Evolutionary conservation across 2,797 vertebrate species (phyloP).

Genomic region (Acrossocheilus wenchowensis): DNA sequence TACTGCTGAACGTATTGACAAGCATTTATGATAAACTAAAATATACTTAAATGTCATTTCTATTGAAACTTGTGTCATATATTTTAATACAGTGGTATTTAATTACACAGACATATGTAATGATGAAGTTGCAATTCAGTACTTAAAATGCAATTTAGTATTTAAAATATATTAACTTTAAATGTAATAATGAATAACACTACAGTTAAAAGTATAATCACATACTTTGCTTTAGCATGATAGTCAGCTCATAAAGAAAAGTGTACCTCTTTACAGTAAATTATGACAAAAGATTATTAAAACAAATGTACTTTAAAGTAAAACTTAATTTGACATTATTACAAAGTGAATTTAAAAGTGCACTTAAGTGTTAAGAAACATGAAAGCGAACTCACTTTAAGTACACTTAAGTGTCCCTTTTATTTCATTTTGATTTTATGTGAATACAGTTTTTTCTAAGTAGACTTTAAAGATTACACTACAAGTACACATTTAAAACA

Average conservation of each 20-base stretch:
- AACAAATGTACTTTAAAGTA: background rate
- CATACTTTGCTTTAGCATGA: background rate
- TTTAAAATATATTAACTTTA: background rate
- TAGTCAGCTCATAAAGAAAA: background rate
- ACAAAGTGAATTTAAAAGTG: background rate
- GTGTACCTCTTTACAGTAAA: background rate
- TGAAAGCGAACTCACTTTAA: no score
- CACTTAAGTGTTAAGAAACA: background rate
- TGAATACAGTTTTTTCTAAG: background rate
- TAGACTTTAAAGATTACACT: background rate
- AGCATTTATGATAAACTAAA: background rate
- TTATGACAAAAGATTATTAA: background rate
- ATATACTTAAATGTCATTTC: background rate
- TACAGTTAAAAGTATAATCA: background rate
- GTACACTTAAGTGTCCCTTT: background rate
- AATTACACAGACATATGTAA: no score
- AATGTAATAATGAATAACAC: background rate
- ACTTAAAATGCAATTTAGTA: background rate
- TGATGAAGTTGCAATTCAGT: background rate
- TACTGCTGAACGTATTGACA: background rate
- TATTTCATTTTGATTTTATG: background rate
- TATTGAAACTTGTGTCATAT: no score
- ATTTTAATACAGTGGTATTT: background rate
- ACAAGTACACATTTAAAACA: background rate
- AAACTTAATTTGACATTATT: background rate